Percentiles rank a stretch among this genome's conserved stretches.
phyloP scores from a whole-genome alignment of 64 coral and sea anemone species.

The Anthopleura sola region DNA sequence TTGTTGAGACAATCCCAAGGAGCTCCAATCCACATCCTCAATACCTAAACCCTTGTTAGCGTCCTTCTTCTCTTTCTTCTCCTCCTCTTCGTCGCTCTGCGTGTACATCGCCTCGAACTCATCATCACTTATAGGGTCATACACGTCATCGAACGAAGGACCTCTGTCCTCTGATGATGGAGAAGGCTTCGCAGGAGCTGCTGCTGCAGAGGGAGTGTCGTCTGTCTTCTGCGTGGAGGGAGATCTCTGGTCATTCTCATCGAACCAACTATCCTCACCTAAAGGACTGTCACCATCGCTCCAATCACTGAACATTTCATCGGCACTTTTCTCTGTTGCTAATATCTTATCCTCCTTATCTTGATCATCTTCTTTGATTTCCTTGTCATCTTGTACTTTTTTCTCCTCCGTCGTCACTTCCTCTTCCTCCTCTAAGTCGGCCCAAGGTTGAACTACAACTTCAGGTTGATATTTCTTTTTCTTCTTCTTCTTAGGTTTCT shows the following conservation, averaged over 20 bases:
- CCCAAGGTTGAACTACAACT: conserved; percentile 90
- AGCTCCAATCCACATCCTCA: conserved; percentile 96
- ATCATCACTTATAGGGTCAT: conserved; percentile 98
- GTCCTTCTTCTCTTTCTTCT: conserved; percentile 23
- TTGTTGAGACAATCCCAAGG: conserved; percentile 51
- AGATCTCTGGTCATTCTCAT: conserved; percentile 40
- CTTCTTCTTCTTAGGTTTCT: conserved; percentile 97
- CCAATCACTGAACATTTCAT: conserved; percentile 95
- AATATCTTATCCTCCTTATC: background rate
- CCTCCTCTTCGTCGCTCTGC: conserved; percentile 57
- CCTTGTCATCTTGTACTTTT: background rate
- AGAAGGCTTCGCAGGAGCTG: background rate
- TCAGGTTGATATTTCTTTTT: conserved; percentile 91
- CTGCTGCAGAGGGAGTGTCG: conserved; percentile 4
- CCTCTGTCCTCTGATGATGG: background rate
- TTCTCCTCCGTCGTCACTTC: conserved; percentile 20
- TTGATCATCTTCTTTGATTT: background rate
- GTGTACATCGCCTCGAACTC: conserved; percentile 92
- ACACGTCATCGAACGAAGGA: conserved; percentile 85
- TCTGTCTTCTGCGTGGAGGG: conserved; percentile 15
- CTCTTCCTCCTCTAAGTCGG: conserved; percentile 80
- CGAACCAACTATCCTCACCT: conserved; percentile 77
- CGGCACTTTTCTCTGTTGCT: conserved; percentile 35
- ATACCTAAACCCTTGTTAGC: conserved; percentile 57
- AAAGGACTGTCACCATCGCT: conserved; percentile 87